Evolutionary conservation across 2,888 invertebrate species (phyloP).

Genomic region (Polyploca ridens): DNA sequence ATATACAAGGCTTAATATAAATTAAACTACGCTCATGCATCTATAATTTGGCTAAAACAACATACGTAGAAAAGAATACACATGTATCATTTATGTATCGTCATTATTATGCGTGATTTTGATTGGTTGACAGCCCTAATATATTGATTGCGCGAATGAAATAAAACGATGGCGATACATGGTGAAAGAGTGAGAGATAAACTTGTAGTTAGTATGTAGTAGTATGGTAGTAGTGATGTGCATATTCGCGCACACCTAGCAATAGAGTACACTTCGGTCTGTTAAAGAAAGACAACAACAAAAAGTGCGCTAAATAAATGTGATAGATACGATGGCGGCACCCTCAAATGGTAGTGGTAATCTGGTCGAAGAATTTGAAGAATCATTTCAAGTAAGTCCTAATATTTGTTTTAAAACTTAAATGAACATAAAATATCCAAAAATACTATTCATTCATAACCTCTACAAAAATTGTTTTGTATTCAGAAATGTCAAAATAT

Average conservation of each 20-base stretch:
- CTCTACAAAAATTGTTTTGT: slow-evolving; percentile 45
- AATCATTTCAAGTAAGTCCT: slow-evolving; percentile 91
- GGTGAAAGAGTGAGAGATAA: slow-evolving; percentile 26
- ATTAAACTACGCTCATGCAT: too few species aligned
- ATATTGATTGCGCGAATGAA: slow-evolving; percentile 36
- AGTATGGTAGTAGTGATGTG: slow-evolving; percentile 41
- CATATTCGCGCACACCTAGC: slow-evolving; percentile 9
- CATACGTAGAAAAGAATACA: too few species aligned
- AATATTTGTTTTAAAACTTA: slow-evolving; percentile 15
- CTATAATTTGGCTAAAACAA: too few species aligned
- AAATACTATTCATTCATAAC: slow-evolving; percentile 50
- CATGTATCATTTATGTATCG: too few species aligned
- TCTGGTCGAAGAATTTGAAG: slow-evolving; percentile 95
- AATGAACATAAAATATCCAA: slow-evolving; percentile 19
- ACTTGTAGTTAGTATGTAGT: slow-evolving; percentile 15
- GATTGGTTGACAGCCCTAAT: slow-evolving; percentile 27
- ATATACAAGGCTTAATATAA: too few species aligned
- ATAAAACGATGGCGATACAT: neutral
- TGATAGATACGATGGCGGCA: slow-evolving; percentile 85
- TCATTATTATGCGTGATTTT: neutral
- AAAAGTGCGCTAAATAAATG: slow-evolving; percentile 28
- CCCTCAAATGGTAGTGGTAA: slow-evolving; percentile 94
- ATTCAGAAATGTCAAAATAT: slow-evolving; percentile 63
- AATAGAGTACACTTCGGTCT: neutral
- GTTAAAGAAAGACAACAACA: slow-evolving; percentile 10